Evolutionary conservation across 1,140 invertebrate genomes (phyloP), one percentile per base, ranked within the genome.

Genomic region (Lethocerus indicus): DNA sequence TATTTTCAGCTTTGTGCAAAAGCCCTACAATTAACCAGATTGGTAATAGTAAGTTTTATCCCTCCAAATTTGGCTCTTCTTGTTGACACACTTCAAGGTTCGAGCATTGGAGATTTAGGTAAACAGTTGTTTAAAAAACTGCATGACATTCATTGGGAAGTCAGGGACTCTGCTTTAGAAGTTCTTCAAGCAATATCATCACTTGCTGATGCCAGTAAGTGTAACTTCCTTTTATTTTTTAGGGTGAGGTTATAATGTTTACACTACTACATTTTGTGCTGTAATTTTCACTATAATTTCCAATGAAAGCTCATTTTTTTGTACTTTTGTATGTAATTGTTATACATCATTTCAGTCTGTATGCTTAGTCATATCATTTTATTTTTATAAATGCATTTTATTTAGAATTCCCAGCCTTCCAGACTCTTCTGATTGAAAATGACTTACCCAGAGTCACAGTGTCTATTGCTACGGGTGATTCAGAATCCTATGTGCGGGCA

Each of bases 321-420:
- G n/a, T n/a, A n/a, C n/a, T n/a, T n/a, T n/a, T n/a, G 20, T 47
- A 27, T 24, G 48, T 51, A 9, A 18, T n/a, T 20, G 18, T 12
- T 50, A 47, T 12, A 46, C 12, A 14, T 36, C n/a, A 51, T 5
- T 40, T 40, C 23, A n/a, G n/a, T n/a, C n/a, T n/a, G n/a, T n/a
- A n/a, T n/a, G n/a, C n/a, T n/a, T n/a, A n/a, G n/a, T n/a, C n/a
- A n/a, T n/a, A n/a, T n/a, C n/a, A n/a, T n/a, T n/a, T n/a, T n/a
- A n/a, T n/a, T n/a, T 36, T 29, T 12, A 32, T 9, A 9, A 16
- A 40, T 36, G 14, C 39, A 44, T 56, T 60, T 54, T 56, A 61
- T 68, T 16, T 58, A 83, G 81, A 83, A 65, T 85, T 80, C 62
- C 79, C 80, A n/a, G 73, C 79, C 23, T 81, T 81, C 60, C 81